phyloP scores from a whole-genome alignment of 1,140 invertebrate genomes.

The Brachionus rotundiformis region DNA sequence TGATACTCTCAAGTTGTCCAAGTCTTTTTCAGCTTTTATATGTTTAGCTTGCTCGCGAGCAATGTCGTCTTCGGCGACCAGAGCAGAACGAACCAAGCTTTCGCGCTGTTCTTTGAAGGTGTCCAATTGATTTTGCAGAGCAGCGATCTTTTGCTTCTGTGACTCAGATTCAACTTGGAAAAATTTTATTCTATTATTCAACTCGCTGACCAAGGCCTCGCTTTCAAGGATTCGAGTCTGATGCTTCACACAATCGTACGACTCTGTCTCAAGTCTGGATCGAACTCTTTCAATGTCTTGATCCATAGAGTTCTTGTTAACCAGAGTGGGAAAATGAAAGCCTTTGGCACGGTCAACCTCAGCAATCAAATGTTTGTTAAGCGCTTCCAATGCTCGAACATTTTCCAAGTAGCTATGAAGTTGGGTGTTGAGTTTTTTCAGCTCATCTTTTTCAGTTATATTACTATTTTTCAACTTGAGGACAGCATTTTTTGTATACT shows the following conservation, averaged over 20 bases:
- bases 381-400: conserved; percentile 11
- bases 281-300: conserved; percentile 8
- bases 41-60: not conserved
- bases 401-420: conserved; percentile 37
- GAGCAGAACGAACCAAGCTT: not conserved
- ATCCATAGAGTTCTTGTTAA: not conserved
- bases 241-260: not conserved
- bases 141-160: conserved; percentile 13
- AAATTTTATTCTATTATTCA: conserved; percentile 30
- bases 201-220: not conserved
- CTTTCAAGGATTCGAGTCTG: conserved; percentile 30
- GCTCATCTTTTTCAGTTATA: conserved; percentile 25
- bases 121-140: conserved; percentile 6
- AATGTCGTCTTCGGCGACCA: conserved; percentile 27
- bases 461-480: conserved; percentile 44
- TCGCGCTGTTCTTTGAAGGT: conserved; percentile 20
- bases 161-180: not conserved
- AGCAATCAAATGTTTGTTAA: conserved; percentile 40
- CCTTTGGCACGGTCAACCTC: conserved; percentile 39
- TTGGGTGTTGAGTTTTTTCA: conserved; percentile 27
- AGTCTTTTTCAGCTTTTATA: conserved; percentile 28
- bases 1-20: conserved; percentile 3
- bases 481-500: conserved; percentile 44
- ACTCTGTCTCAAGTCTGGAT: not conserved
- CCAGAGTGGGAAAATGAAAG: conserved; percentile 10